A percentile compares a stretch with the other conserved stretches of the same genome.
These are phyloP conservation scores for Etheostoma perlongum DNA, from an alignment of 2,797 vertebrate species.

Conservation along the genomic window DNA sequence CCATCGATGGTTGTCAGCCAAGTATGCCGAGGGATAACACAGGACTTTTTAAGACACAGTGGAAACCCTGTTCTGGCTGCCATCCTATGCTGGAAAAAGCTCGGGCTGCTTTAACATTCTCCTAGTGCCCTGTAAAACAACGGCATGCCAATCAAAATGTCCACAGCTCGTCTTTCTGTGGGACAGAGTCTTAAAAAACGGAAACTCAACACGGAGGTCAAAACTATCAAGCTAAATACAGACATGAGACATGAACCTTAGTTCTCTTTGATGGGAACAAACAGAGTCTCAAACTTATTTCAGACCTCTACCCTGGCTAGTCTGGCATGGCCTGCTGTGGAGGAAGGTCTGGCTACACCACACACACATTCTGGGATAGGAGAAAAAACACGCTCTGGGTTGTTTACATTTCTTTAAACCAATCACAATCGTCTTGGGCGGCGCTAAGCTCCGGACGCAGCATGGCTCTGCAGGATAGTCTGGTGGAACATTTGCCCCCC, in stretches of 20 bases:
- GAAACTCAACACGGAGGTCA: slow-evolving; percentile 35
- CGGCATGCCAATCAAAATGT: slow-evolving; percentile 50
- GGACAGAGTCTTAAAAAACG: slow-evolving; percentile 41
- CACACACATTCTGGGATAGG: too few relatives aligned
- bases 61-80: slow-evolving; percentile 37
- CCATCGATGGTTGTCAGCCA: slow-evolving; percentile 6
- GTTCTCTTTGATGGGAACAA: slow-evolving; percentile 1
- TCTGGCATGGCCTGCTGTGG: too few relatives aligned
- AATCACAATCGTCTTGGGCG: too few relatives aligned
- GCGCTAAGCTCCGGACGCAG: too few relatives aligned
- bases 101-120: slow-evolving; percentile 46
- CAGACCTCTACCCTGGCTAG: not conserved
- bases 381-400: too few relatives aligned
- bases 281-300: slow-evolving; percentile 23
- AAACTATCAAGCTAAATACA: slow-evolving; percentile 33
- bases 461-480: too few relatives aligned
- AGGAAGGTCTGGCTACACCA: too few relatives aligned
- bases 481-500: too few relatives aligned
- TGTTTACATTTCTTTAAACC: too few relatives aligned
- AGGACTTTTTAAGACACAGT: slow-evolving; percentile 1
- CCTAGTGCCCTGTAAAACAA: slow-evolving; percentile 43
- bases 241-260: not conserved
- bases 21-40: not conserved
- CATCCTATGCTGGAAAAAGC: slow-evolving; percentile 33
- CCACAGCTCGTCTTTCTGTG: slow-evolving; percentile 45